Conservation (phyloP, 2,888 invertebrate genomes). For the Onthophagus sagittarius region DNA sequence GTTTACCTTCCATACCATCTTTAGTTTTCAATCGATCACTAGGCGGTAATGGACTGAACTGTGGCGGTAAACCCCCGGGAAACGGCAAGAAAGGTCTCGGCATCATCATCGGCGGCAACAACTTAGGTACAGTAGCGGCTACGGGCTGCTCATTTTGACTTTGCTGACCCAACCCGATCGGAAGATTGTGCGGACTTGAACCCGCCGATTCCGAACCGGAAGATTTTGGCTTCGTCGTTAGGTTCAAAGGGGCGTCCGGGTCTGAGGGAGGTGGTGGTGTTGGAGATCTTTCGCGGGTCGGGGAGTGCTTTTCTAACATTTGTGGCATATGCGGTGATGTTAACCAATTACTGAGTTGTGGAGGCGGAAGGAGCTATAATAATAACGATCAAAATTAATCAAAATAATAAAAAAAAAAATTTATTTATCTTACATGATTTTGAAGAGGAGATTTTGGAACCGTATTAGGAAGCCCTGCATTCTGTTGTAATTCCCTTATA, state of each 20-base stretch:
- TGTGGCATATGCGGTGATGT: slow-evolving; percentile 63
- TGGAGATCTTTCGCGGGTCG: slow-evolving; percentile 42
- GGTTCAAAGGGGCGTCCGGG: slow-evolving; percentile 82
- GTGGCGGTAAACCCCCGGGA: slow-evolving; percentile 59
- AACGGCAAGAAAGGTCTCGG: slow-evolving; percentile 59
- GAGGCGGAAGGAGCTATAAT: slow-evolving; percentile 54
- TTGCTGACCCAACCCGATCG: slow-evolving; percentile 38
- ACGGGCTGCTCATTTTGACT: slow-evolving; percentile 53
- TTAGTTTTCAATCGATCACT: slow-evolving; percentile 41
- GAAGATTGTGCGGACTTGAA: slow-evolving; percentile 50
- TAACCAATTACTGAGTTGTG: slow-evolving; percentile 57
- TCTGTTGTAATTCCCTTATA: slow-evolving; percentile 48
- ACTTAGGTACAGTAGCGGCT: slow-evolving; percentile 56
- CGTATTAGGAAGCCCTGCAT: slow-evolving; percentile 37
- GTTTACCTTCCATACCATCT: slow-evolving; percentile 40
- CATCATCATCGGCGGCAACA: slow-evolving; percentile 58
- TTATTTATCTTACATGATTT: slow-evolving; percentile 44
- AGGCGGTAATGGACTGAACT: slow-evolving; percentile 50
- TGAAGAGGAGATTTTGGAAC: slow-evolving; percentile 40
- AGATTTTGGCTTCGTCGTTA: slow-evolving; percentile 74
- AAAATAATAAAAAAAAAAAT: neutral
- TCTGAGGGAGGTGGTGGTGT: slow-evolving; percentile 50
- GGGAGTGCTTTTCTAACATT: slow-evolving; percentile 43
- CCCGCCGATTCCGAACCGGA: slow-evolving; percentile 53
- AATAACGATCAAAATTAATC: slow-evolving; percentile 11